phyloP scores from a whole-genome alignment of 2,113 vertebrate genomes.

The Nothocercus nigrocapillus region DNA sequence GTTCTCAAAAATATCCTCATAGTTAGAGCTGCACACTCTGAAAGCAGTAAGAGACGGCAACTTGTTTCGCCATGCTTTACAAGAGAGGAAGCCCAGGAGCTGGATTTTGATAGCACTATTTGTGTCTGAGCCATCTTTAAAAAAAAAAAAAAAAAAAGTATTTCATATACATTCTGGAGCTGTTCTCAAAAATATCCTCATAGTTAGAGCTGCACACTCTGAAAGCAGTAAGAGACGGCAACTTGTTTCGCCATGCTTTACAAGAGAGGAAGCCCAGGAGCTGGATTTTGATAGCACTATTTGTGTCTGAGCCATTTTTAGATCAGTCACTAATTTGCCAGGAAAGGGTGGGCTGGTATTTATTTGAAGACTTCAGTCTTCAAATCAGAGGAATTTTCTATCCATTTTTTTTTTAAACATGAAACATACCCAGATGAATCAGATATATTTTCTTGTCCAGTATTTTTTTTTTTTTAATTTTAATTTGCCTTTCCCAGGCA shows the following conservation, averaged over 20 bases:
- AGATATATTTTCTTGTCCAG: background rate
- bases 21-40: background rate
- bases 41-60: background rate
- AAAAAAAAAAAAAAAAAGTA: no score
- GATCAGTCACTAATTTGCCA: background rate
- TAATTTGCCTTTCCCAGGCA: background rate
- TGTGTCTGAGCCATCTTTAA: background rate
- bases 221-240: background rate
- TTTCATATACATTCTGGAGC: background rate
- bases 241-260: background rate
- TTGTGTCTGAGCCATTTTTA: slow-evolving; percentile 12
- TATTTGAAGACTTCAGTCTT: background rate
- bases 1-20: background rate
- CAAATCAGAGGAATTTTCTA: background rate
- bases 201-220: background rate
- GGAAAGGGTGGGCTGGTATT: background rate
- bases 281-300: background rate
- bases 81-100: background rate
- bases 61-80: background rate
- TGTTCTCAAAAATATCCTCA: background rate
- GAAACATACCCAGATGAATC: background rate
- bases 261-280: background rate
- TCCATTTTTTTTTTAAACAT: background rate
- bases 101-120: background rate
- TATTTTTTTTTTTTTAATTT: no score